These are phyloP conservation scores for Arrhamphus sclerolepis DNA, from an alignment of 2,797 vertebrate species.

Conservation along the genomic window DNA sequence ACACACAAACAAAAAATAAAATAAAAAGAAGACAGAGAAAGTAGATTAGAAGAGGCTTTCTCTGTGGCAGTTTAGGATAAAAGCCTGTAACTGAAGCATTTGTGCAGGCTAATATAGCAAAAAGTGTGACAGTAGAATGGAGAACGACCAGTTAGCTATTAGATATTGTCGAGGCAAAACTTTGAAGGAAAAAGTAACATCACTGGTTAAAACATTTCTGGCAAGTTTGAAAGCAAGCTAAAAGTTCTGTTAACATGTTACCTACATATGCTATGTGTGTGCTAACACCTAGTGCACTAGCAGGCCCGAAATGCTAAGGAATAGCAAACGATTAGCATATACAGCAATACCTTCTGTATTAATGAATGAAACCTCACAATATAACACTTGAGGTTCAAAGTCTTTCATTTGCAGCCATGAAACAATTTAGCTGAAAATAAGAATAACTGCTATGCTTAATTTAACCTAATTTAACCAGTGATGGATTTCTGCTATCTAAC, in stretches of 20 bases:
- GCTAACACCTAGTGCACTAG: neutral
- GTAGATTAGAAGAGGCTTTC: too few relatives aligned
- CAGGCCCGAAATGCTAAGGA: neutral
- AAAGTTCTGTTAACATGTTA: neutral
- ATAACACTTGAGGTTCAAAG: neutral
- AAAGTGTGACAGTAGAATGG: neutral
- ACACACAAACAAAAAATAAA: too few relatives aligned
- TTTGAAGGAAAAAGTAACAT: conserved; percentile 9
- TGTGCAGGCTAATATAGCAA: too few relatives aligned
- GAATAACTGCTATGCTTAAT: conserved; percentile 2
- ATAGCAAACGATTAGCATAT: neutral
- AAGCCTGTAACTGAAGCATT: too few relatives aligned
- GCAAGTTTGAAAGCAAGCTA: neutral
- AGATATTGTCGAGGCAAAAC: conserved; percentile 15
- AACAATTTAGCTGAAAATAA: neutral
- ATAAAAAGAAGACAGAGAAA: too few relatives aligned
- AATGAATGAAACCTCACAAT: too few relatives aligned
- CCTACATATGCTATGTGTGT: too few relatives aligned
- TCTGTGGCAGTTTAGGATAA: too few relatives aligned
- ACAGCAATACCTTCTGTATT: too few relatives aligned
- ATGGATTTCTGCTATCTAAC: conserved; percentile 24
- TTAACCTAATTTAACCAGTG: conserved; percentile 9
- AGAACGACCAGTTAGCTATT: neutral
- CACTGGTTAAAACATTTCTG: conserved; percentile 2
- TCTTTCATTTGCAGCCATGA: neutral